These are phyloP conservation scores for Microhierax caerulescens DNA, from an alignment of 2,797 vertebrate species.

Conservation along the genomic window DNA sequence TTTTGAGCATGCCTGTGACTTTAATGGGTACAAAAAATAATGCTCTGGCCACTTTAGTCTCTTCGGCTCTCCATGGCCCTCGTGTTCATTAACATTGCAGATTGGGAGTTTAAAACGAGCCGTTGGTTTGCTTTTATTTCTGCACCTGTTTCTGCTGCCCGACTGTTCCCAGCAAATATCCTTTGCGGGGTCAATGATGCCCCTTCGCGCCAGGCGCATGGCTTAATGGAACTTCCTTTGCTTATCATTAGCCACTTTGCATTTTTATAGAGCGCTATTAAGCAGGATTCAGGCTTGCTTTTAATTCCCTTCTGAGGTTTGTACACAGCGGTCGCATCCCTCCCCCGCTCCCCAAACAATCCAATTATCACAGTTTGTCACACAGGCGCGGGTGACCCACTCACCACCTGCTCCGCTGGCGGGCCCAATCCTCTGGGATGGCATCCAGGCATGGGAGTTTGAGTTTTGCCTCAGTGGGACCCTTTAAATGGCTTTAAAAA, in stretches of 20 bases:
- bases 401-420: background rate
- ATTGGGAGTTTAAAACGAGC: background rate
- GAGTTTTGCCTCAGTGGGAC: background rate
- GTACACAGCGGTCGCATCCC: conserved; percentile 1
- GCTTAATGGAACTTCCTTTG: conserved; percentile 57
- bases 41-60: background rate
- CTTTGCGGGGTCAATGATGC: background rate
- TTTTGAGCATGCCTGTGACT: background rate
- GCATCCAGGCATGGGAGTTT: background rate
- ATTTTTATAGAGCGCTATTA: conserved; percentile 36
- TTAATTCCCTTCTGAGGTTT: conserved; percentile 43
- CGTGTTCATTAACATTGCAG: conserved; percentile 1
- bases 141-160: conserved; percentile 50
- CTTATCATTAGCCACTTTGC: conserved; percentile 58
- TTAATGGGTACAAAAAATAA: background rate
- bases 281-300: background rate
- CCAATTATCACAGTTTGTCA: conserved; percentile 63
- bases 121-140: conserved; percentile 22
- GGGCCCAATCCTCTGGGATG: background rate
- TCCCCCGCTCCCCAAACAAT: conserved; percentile 51
- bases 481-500: background rate
- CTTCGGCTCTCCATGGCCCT: background rate
- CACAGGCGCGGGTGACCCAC: background rate
- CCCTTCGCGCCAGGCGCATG: background rate
- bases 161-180: background rate